Evolutionary conservation across 92 coral and sea anemone genomes (phyloP).

Genomic region (Phenganax subtilis): DNA sequence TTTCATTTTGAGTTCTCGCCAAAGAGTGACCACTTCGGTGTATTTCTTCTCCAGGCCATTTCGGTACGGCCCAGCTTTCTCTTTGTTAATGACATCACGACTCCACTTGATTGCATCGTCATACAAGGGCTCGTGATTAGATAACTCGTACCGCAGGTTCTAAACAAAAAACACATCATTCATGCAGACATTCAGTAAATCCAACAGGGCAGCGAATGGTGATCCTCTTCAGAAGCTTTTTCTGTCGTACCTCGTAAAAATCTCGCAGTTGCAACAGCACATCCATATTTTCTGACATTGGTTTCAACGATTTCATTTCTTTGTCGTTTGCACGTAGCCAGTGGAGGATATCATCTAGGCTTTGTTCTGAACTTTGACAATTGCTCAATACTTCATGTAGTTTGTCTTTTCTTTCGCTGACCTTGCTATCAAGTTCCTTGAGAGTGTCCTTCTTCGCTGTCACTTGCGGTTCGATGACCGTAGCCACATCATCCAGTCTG

Average conservation of each 20-base stretch:
- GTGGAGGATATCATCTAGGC: conserved; percentile 29
- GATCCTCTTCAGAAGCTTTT: background rate
- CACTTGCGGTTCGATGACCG: conserved; percentile 23
- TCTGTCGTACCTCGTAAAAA: conserved; percentile 28
- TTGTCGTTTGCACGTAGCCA: conserved; percentile 38
- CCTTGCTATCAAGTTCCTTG: conserved; percentile 29
- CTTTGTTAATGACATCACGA: conserved; percentile 33
- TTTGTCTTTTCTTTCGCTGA: conserved; percentile 37
- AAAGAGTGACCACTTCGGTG: conserved; percentile 64
- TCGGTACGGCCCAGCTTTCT: conserved; percentile 57
- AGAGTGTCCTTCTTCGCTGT: conserved; percentile 16
- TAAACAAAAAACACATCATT: conserved; percentile 19
- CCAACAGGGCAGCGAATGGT: background rate
- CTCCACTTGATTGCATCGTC: conserved; percentile 49
- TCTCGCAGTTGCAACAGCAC: conserved; percentile 28
- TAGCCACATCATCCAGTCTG: conserved; percentile 18
- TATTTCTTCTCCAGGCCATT: conserved; percentile 57
- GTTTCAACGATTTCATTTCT: conserved; percentile 31
- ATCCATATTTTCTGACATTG: conserved; percentile 40
- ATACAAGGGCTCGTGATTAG: conserved; percentile 60
- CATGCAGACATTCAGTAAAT: background rate
- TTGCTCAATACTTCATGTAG: conserved; percentile 23
- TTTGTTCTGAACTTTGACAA: conserved; percentile 11
- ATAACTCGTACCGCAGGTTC: conserved; percentile 61
- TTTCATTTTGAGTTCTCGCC: conserved; percentile 64